phyloP scores from a whole-genome alignment of 2,888 invertebrate genomes.

The Athalia circularis region DNA sequence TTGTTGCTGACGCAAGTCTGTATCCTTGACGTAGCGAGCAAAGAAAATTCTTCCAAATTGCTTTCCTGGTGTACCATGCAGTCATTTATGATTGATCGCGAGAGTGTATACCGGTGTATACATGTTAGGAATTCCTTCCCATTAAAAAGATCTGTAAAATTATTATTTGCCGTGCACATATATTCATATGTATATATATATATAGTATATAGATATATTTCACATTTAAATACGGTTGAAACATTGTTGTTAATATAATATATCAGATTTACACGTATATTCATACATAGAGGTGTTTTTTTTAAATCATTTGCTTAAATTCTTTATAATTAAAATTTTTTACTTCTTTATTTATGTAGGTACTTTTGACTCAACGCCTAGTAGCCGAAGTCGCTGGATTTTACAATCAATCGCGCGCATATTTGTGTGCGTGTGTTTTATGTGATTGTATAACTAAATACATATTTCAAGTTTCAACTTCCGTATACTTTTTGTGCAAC shows the following conservation, averaged over 20 bases:
- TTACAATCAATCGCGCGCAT: conserved; percentile 52
- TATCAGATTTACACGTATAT: conserved; percentile 42
- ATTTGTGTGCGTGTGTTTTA: conserved; percentile 22
- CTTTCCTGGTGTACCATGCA: not conserved
- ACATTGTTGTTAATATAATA: conserved; percentile 46
- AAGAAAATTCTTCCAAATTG: too few species aligned
- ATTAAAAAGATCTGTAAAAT: conserved; percentile 4
- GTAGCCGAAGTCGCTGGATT: conserved; percentile 57
- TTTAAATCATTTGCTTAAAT: too few species aligned
- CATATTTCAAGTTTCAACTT: too few species aligned
- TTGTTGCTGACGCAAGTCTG: too few species aligned
- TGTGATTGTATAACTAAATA: conserved; percentile 21
- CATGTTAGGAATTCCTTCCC: conserved; percentile 8
- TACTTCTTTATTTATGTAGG: conserved; percentile 54
- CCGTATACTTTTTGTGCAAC: too few species aligned
- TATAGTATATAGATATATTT: conserved; percentile 46
- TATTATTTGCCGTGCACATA: conserved; percentile 33
- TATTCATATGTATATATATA: conserved; percentile 37
- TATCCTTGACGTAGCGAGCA: too few species aligned
- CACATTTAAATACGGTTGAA: conserved; percentile 44
- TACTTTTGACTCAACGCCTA: conserved; percentile 68
- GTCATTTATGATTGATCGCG: not conserved
- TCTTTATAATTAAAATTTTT: too few species aligned
- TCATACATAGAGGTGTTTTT: conserved; percentile 47
- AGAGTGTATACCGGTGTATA: not conserved